These are phyloP conservation scores for Urocitellus parryii DNA, from an alignment of 2,113 vertebrate genomes.

Conservation along the genomic window DNA sequence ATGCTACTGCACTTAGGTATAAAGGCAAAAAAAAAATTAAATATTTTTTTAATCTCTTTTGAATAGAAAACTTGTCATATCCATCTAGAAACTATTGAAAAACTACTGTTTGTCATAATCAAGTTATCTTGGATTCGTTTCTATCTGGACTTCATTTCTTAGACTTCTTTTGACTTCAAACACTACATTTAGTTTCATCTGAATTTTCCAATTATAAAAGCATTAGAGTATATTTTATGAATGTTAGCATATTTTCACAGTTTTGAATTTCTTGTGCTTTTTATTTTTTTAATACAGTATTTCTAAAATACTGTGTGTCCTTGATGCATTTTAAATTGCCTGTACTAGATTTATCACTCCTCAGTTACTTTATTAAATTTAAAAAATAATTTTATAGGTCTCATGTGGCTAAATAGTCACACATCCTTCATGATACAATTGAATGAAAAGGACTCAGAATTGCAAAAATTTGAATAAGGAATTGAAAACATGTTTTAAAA, in stretches of 20 bases:
- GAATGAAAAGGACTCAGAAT: slow-evolving; percentile 65
- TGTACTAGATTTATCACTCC: background rate
- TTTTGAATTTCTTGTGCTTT: slow-evolving; percentile 34
- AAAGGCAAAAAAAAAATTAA: background rate
- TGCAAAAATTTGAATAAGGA: slow-evolving; percentile 59
- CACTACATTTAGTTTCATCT: background rate
- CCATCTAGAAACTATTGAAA: background rate
- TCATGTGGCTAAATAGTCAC: slow-evolving; percentile 10
- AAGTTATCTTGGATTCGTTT: background rate
- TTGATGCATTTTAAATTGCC: slow-evolving; percentile 33
- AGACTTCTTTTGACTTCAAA: background rate
- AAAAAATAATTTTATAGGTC: slow-evolving; percentile 63
- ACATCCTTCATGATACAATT: background rate
- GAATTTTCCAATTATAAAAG: slow-evolving; percentile 44
- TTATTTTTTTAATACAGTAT: slow-evolving; percentile 50
- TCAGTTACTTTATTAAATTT: slow-evolving; percentile 59
- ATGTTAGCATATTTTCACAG: slow-evolving; percentile 25
- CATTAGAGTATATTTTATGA: background rate
- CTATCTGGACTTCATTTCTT: slow-evolving; percentile 1
- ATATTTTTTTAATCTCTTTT: background rate
- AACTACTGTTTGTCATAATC: background rate
- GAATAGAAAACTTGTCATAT: background rate
- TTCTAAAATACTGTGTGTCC: background rate
- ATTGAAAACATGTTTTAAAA: slow-evolving; percentile 70
- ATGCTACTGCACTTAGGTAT: background rate